A percentile compares a stretch with the other conserved stretches of the same genome.
phyloP scores from a whole-genome alignment of 2,888 invertebrate species.

The Papilio elwesi region DNA sequence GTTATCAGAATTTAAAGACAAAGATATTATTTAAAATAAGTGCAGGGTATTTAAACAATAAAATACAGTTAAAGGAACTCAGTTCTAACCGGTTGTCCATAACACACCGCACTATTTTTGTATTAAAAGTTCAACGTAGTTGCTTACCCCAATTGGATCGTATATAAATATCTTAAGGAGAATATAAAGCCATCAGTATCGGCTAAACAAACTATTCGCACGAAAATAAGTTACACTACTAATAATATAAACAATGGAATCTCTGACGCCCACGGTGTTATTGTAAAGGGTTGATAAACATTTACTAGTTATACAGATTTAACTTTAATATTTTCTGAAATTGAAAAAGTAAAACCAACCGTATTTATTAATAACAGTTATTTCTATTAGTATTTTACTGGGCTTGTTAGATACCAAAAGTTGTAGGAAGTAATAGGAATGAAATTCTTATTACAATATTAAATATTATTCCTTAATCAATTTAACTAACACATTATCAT shows the following conservation, averaged over 20 bases:
- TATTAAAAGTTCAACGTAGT: slow-evolving; percentile 15
- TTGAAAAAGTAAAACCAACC: background rate
- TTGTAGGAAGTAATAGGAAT: no score
- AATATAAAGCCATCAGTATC: slow-evolving; percentile 51
- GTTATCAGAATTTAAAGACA: no score
- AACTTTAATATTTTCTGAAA: background rate
- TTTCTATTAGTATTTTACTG: no score
- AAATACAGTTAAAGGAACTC: no score
- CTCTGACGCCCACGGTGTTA: slow-evolving; percentile 53
- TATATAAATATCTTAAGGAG: slow-evolving; percentile 46
- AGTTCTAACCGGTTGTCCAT: no score
- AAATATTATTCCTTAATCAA: background rate
- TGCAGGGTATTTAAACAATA: no score
- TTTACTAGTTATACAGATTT: slow-evolving; percentile 23
- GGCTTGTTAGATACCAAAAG: no score
- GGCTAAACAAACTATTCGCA: slow-evolving; percentile 61
- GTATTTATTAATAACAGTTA: background rate
- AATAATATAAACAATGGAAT: slow-evolving; percentile 72
- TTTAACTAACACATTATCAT: background rate
- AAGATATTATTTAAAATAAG: no score
- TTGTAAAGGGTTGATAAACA: slow-evolving; percentile 37
- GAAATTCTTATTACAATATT: background rate
- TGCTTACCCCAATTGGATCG: slow-evolving; percentile 35
- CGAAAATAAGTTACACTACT: slow-evolving; percentile 53
- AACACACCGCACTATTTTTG: no score